These are phyloP conservation scores for Ferrisia virgata DNA, from an alignment of 2,888 invertebrate species.

Conservation along the genomic window DNA sequence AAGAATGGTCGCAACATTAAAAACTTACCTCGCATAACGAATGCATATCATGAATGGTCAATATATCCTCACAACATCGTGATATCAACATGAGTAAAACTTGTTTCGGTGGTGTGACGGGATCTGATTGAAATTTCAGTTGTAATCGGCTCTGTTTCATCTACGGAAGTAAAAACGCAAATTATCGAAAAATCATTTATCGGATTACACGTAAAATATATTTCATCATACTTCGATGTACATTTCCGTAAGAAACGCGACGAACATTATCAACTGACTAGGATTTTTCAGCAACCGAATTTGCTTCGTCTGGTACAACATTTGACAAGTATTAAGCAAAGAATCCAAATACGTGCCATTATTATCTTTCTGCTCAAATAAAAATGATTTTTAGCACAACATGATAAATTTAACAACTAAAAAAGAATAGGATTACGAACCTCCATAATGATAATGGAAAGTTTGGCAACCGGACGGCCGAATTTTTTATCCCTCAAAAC, in stretches of 20 bases:
- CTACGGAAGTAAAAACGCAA: conserved; percentile 53
- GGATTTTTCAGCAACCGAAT: not conserved
- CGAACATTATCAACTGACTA: not conserved
- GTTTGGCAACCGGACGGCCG: conserved; percentile 18
- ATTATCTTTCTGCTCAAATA: conserved; percentile 63
- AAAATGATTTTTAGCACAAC: not conserved
- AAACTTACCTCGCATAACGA: conserved; percentile 71
- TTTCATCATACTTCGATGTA: not conserved
- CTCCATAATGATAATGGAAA: conserved; percentile 20
- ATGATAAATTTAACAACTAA: not conserved
- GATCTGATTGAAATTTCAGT: conserved; percentile 53
- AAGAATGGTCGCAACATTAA: not conserved
- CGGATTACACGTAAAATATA: not conserved
- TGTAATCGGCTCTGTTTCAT: conserved; percentile 67
- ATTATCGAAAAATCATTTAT: not conserved
- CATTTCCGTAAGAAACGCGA: conserved; percentile 31
- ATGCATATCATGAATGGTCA: conserved; percentile 72
- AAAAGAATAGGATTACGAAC: not conserved
- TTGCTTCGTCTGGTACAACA: conserved; percentile 67
- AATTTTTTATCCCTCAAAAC: not conserved
- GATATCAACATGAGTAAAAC: conserved; percentile 78
- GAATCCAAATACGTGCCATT: conserved; percentile 87
- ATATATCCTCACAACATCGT: conserved; percentile 86
- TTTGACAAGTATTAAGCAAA: conserved; percentile 82
- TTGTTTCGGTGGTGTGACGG: conserved; percentile 59